Percentiles rank a stretch among this genome's conserved stretches.
Evolutionary conservation across 2,113 vertebrate genomes (phyloP).

Genomic region (Thamnaconus septentrionalis): DNA sequence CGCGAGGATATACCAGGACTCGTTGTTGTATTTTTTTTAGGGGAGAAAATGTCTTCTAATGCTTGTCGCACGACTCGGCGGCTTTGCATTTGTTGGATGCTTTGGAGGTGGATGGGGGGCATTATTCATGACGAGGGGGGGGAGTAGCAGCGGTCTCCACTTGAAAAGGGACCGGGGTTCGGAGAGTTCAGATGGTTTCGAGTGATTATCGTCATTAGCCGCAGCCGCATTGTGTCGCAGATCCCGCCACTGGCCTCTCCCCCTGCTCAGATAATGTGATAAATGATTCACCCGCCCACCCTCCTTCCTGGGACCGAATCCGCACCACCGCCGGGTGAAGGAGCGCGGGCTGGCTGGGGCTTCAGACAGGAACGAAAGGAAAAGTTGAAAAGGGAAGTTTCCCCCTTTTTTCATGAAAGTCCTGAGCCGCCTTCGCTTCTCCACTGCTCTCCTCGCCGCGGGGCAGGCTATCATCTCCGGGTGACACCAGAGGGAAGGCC

Average conservation of each 20-base stretch:
- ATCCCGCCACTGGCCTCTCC: not conserved
- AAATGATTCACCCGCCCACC: slow-evolving; percentile 24
- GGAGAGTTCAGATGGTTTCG: too few relatives aligned
- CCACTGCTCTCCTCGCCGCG: slow-evolving; percentile 42
- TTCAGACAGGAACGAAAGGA: not conserved
- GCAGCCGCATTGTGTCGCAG: not conserved
- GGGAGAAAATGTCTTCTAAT: too few relatives aligned
- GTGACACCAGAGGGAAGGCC: slow-evolving; percentile 56
- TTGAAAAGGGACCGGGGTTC: too few relatives aligned
- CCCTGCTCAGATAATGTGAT: slow-evolving; percentile 23
- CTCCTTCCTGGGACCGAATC: slow-evolving; percentile 9
- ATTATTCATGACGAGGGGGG: too few relatives aligned
- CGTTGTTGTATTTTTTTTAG: too few relatives aligned
- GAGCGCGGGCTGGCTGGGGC: slow-evolving; percentile 21
- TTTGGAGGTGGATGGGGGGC: too few relatives aligned
- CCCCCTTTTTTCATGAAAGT: slow-evolving; percentile 40
- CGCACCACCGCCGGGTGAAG: slow-evolving; percentile 35
- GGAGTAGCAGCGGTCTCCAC: too few relatives aligned
- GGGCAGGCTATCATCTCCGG: slow-evolving; percentile 63
- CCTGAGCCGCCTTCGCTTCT: slow-evolving; percentile 38
- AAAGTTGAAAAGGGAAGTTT: slow-evolving; percentile 36
- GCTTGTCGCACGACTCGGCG: too few relatives aligned
- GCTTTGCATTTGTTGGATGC: too few relatives aligned
- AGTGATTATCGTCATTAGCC: too few relatives aligned
- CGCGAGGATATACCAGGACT: too few relatives aligned